phyloP scores from a whole-genome alignment of 1,140 invertebrate species.

The Nylanderia fulva region DNA sequence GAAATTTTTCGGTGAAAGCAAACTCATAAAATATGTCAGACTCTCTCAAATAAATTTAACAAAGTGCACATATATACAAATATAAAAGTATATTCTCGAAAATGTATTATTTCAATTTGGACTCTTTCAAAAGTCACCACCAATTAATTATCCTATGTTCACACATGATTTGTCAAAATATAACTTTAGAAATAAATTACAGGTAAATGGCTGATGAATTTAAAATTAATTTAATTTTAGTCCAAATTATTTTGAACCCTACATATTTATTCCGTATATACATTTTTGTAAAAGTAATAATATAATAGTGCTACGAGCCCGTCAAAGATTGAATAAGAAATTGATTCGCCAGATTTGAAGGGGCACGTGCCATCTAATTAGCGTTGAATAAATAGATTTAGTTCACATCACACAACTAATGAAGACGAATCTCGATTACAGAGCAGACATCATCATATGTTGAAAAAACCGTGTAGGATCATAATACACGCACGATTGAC shows the following conservation, averaged over 20 bases:
- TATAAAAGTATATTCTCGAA: background rate
- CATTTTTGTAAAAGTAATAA: constrained; percentile 8
- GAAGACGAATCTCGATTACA: constrained; percentile 24
- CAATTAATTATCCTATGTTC: background rate
- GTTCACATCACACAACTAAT: constrained; percentile 20
- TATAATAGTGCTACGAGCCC: background rate
- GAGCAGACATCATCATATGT: background rate
- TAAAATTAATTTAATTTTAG: background rate
- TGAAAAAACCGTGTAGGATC: background rate
- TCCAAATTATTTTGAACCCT: background rate
- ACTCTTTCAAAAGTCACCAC: background rate
- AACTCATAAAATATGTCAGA: background rate
- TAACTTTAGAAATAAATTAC: background rate
- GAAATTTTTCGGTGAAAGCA: background rate
- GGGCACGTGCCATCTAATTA: constrained; percentile 14
- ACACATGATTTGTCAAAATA: background rate
- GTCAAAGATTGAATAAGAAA: constrained; percentile 31
- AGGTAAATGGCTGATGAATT: background rate
- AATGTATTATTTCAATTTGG: background rate
- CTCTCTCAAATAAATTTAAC: background rate
- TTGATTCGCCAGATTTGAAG: constrained; percentile 47
- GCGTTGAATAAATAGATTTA: background rate
- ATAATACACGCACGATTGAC: background rate
- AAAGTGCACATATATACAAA: background rate
- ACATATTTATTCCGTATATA: background rate